These are phyloP conservation scores for Phallusia fumigata DNA, from an alignment of 23 tunicate species.

Conservation along the genomic window DNA sequence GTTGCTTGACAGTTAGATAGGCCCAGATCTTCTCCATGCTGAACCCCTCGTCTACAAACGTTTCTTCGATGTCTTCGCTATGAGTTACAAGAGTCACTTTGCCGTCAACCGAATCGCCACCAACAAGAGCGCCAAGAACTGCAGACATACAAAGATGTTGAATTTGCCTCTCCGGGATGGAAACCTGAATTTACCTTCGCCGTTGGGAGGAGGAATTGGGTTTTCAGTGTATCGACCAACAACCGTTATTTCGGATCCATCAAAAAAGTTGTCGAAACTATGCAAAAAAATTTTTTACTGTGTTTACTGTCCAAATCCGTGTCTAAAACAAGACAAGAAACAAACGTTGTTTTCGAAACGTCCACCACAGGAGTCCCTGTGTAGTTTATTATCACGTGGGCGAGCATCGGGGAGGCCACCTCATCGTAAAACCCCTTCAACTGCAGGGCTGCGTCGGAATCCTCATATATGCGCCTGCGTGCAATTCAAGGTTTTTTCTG, in stretches of 20 bases:
- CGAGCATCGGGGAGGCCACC: constrained; percentile 76
- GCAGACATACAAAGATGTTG: too few relatives aligned
- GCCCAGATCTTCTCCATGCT: constrained; percentile 54
- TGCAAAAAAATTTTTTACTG: too few relatives aligned
- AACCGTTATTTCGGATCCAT: constrained; percentile 68
- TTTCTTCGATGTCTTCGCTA: constrained; percentile 14
- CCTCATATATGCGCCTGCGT: constrained; percentile 48
- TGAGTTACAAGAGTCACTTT: background rate
- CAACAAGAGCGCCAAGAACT: background rate
- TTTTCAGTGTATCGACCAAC: constrained; percentile 22
- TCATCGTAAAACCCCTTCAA: constrained; percentile 65
- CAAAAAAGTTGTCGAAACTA: constrained; percentile 55
- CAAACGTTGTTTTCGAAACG: background rate
- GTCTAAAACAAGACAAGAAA: too few relatives aligned
- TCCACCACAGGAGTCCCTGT: constrained; percentile 18
- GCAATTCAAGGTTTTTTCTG: background rate
- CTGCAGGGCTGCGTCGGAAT: constrained; percentile 68
- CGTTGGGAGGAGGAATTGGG: too few relatives aligned
- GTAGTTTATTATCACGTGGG: constrained; percentile 48
- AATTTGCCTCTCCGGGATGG: too few relatives aligned
- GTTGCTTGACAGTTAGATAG: constrained; percentile 36
- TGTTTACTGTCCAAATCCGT: too few relatives aligned
- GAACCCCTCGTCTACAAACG: constrained; percentile 26
- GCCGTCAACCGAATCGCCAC: constrained; percentile 9
- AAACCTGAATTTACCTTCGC: too few relatives aligned